Evolutionary conservation across 2,888 invertebrate species (phyloP), one percentile per base, ranked within the genome.

Genomic region (Hemithea aestivaria): DNA sequence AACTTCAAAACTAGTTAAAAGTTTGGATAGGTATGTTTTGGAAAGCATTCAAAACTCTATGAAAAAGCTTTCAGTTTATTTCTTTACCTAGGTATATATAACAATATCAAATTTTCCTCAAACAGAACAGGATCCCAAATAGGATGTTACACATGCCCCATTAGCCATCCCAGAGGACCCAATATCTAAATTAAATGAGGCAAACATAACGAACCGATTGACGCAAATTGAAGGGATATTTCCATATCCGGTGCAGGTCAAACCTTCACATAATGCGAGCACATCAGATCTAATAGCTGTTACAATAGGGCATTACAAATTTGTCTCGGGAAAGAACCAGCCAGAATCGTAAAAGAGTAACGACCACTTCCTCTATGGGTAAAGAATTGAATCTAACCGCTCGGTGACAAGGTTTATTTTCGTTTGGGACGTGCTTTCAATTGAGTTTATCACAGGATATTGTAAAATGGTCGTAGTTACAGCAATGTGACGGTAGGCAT

Each of bases 371-470:
- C 1, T 20, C 12, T 21, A 9, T 20, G 27, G 27, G 16, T 28
- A 3, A 40, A 27, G 30, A 20, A 29, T 9, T 42, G 31, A 42
- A 39, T 66, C 72, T 70, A 83, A 74, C 71, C 35, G 49, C 53
- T 53, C 48, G 35, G 40, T 48, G 7, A 21, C 51, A 79, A 67
- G 69, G 80, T 68, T 51, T 58, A 48, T 49, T 68, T 68, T 73
- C 12, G 56, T 44, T 31, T 53, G 48, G 39, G 49, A 49, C 39
- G 41, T 38, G 55, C 53, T 64, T 56, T 69, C 78, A 80, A 82
- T 83, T 81, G 83, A 78, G 77, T 80, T 80, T 79, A 81, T 76
- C 69, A 66, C 76, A 80, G 84, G 84, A 85, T 83, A 85, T 83
- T 78, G 80, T 82, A 76, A 82, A 82, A 82, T 82, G 77, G 79